A percentile compares a stretch with the other conserved stretches of the same genome.
phyloP scores from a whole-genome alignment of 2,113 vertebrate species.

The Rattus norvegicus region DNA sequence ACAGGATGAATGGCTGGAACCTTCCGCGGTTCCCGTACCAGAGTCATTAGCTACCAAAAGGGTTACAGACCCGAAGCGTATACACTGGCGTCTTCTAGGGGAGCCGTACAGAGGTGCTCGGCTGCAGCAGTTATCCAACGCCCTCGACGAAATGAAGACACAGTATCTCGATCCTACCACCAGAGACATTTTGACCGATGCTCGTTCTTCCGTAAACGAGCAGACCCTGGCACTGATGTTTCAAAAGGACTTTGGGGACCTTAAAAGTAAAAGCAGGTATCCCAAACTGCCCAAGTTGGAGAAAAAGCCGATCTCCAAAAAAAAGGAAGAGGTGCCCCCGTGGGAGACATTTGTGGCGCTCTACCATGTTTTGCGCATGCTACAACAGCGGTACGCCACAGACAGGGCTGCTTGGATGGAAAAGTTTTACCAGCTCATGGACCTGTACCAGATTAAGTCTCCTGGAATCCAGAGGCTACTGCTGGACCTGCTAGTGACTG shows the following conservation, averaged over 20 bases:
- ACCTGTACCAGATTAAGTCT: conserved; percentile 75
- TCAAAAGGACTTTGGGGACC: conserved; percentile 67
- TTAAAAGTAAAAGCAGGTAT: conserved; percentile 55
- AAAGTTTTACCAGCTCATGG: conserved; percentile 59
- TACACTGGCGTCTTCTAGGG: conserved; percentile 57
- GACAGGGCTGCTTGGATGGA: not conserved
- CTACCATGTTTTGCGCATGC: conserved; percentile 38
- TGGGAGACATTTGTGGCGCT: conserved; percentile 66
- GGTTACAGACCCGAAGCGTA: conserved; percentile 6
- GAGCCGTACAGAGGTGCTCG: conserved; percentile 44
- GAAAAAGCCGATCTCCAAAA: not conserved
- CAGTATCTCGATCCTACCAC: not conserved
- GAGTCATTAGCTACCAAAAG: conserved; percentile 18
- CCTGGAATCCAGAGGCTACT: conserved; percentile 68
- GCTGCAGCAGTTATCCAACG: not conserved
- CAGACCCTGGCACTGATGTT: conserved; percentile 70
- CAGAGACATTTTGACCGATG: conserved; percentile 19
- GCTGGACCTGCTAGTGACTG: conserved; percentile 61
- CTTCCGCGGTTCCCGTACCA: not conserved
- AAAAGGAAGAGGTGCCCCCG: not conserved
- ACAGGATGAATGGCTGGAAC: conserved; percentile 31
- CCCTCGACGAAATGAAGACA: not conserved
- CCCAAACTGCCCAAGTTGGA: conserved; percentile 13
- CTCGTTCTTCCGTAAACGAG: conserved; percentile 30
- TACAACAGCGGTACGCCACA: conserved; percentile 14